A percentile compares a stretch with the other conserved stretches of the same genome.
Evolutionary conservation across 2,797 vertebrate species (phyloP).

Genomic region (Alcedo atthis): DNA sequence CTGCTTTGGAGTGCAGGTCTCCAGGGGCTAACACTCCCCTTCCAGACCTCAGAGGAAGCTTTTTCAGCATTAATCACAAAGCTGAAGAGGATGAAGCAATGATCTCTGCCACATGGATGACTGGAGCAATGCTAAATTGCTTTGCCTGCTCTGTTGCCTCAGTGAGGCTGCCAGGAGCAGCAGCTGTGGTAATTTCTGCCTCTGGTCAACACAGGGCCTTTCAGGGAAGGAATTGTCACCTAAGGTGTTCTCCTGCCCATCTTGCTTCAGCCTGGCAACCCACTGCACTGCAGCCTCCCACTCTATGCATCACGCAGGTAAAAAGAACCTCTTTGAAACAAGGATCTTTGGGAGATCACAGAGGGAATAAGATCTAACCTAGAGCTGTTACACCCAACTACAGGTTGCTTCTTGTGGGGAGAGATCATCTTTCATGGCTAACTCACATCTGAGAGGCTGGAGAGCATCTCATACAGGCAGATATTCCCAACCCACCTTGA

Average conservation of each 20-base stretch:
- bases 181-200: constrained; percentile 52
- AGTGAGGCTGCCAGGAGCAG: neutral
- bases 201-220: neutral
- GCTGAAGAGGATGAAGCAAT: constrained; percentile 21
- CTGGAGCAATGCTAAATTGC: constrained; percentile 33
- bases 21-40: neutral
- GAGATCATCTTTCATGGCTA: neutral
- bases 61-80: constrained; percentile 31
- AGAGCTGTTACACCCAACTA: neutral
- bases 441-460: neutral
- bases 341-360: neutral
- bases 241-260: neutral
- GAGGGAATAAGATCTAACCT: neutral
- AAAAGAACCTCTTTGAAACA: neutral
- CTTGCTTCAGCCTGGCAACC: neutral
- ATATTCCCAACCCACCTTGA: neutral
- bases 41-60: constrained; percentile 6
- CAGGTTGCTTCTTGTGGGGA: neutral
- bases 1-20: neutral
- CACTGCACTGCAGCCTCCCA: neutral
- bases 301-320: accelerated
- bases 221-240: neutral
- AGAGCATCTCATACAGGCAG: neutral
- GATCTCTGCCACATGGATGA: constrained; percentile 49
- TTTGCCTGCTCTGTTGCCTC: constrained; percentile 39